Evolutionary conservation across 2,113 vertebrate genomes (phyloP).

Genomic region (Heteronetta atricapilla): DNA sequence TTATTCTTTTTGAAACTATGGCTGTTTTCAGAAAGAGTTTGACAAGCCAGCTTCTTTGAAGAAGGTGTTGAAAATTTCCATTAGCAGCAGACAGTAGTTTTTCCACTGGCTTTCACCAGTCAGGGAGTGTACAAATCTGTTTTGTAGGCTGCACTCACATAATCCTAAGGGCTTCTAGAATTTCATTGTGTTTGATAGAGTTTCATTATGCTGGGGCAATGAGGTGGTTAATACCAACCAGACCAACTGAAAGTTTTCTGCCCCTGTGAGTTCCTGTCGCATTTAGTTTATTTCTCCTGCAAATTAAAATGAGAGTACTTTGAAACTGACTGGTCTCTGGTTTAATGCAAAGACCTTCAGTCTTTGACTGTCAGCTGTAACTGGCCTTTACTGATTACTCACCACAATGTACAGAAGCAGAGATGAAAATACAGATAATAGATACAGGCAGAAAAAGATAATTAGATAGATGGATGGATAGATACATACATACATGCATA

Average conservation of each 20-base stretch:
- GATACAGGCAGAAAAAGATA: background rate
- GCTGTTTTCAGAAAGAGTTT: background rate
- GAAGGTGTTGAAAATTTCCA: conserved; percentile 43
- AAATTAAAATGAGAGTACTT: background rate
- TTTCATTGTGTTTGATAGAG: conserved; percentile 22
- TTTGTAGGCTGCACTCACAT: conserved; percentile 13
- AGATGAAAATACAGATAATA: background rate
- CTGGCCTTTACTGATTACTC: background rate
- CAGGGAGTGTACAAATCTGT: background rate
- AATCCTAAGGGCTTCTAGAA: conserved; percentile 28
- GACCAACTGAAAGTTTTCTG: conserved; percentile 23
- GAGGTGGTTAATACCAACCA: conserved; percentile 50
- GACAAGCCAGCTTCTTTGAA: background rate
- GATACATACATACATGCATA: background rate
- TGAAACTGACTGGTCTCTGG: background rate
- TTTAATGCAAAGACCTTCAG: background rate
- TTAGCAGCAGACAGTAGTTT: conserved; percentile 12
- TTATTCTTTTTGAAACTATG: background rate
- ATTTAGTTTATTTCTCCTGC: conserved; percentile 27
- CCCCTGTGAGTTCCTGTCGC: background rate
- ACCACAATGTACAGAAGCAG: background rate
- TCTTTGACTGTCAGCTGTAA: background rate
- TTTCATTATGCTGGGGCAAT: conserved; percentile 21
- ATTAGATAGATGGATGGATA: background rate
- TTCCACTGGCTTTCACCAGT: conserved; percentile 5